phyloP scores from a whole-genome alignment of 2,888 invertebrate species.

The Bellardia pandia region DNA sequence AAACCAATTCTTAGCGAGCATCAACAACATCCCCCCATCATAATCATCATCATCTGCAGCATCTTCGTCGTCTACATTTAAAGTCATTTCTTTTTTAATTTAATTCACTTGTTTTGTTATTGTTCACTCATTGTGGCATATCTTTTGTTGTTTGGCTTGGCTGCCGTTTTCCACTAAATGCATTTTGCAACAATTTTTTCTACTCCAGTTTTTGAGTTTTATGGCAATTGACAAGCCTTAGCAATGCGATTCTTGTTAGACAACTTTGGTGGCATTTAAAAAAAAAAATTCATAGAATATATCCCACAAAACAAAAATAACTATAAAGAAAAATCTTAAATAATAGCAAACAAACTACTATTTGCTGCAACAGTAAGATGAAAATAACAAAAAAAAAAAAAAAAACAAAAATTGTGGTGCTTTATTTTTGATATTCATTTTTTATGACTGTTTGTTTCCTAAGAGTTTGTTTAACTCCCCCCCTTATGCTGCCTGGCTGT shows the following conservation, averaged over 20 bases:
- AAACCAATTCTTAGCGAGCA: background rate
- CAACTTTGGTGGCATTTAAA: slow-evolving; percentile 45
- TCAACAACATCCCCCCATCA: background rate
- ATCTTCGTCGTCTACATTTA: background rate
- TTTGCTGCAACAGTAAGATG: background rate
- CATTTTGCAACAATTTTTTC: slow-evolving; percentile 47
- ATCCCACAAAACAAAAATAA: background rate
- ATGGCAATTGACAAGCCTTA: slow-evolving; percentile 61
- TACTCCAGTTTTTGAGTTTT: slow-evolving; percentile 51
- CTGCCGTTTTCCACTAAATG: slow-evolving; percentile 53
- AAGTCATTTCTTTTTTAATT: slow-evolving; percentile 19
- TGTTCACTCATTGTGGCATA: slow-evolving; percentile 38
- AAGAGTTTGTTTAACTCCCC: slow-evolving; percentile 47
- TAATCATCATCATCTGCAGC: background rate
- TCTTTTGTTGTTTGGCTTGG: slow-evolving; percentile 50
- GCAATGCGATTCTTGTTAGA: slow-evolving; percentile 50
- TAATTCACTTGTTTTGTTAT: slow-evolving; percentile 21
- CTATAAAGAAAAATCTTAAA: background rate
- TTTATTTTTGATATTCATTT: slow-evolving; percentile 63
- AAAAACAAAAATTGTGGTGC: slow-evolving; percentile 23
- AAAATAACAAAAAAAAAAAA: too few species aligned
- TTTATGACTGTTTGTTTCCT: slow-evolving; percentile 66
- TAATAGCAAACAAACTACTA: background rate
- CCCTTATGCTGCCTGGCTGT: slow-evolving; percentile 10
- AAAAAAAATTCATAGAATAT: background rate